Percentiles rank a stretch among this genome's conserved stretches.
Evolutionary conservation across 2,888 invertebrate genomes (phyloP).

Genomic region (Limnephilus marmoratus): DNA sequence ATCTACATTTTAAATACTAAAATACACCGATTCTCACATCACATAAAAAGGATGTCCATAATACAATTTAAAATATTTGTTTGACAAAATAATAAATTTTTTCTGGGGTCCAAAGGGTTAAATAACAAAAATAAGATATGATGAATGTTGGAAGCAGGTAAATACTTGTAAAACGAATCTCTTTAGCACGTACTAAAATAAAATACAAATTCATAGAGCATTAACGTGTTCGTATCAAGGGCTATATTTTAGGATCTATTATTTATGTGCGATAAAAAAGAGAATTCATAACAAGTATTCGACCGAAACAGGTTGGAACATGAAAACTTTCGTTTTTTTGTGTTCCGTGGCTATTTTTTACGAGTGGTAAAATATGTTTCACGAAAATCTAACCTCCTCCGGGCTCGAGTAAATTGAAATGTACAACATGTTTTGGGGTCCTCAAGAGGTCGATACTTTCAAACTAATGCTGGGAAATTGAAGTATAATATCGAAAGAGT

Average conservation of each 20-base stretch:
- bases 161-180: not conserved
- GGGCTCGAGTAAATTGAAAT: constrained; percentile 23
- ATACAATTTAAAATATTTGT: no score
- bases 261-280: not conserved
- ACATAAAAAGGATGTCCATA: no score
- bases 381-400: not conserved
- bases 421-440: not conserved
- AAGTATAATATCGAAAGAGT: not conserved
- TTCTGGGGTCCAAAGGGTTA: not conserved
- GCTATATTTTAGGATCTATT: not conserved
- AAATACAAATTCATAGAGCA: not conserved
- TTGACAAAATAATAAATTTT: not conserved
- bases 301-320: not conserved
- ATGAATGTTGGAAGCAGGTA: not conserved
- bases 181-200: not conserved
- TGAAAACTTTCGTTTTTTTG: not conserved
- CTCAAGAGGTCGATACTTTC: not conserved
- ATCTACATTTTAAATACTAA: not conserved
- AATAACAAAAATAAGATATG: not conserved
- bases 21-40: not conserved
- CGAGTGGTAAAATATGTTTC: not conserved
- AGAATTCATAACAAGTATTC: not conserved
- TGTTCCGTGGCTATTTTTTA: not conserved
- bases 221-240: not conserved
- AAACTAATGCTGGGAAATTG: not conserved